phyloP scores from a whole-genome alignment of 1,140 invertebrate species.

The Bombyx mori region DNA sequence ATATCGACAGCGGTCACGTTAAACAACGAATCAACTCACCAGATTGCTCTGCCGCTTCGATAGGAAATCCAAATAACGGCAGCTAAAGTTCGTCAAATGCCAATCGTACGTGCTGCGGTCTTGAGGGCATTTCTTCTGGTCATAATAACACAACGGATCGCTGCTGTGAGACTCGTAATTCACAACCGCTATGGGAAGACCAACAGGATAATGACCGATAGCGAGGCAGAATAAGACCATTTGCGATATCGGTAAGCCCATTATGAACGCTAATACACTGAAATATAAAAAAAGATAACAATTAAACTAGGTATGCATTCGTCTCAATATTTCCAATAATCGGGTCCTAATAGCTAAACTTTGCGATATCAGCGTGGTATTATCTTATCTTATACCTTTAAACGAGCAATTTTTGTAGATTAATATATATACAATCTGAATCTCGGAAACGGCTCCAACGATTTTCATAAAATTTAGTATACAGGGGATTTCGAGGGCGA shows the following conservation, averaged over 20 bases:
- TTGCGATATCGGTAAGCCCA: conserved; percentile 92
- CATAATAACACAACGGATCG: conserved; percentile 61
- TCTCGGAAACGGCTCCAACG: too few relatives aligned
- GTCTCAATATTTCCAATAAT: too few relatives aligned
- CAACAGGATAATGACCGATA: conserved; percentile 91
- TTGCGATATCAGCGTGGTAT: too few relatives aligned
- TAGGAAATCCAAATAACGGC: conserved; percentile 81
- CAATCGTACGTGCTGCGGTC: conserved; percentile 50
- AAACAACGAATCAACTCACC: conserved; percentile 55
- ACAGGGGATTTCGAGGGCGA: too few relatives aligned
- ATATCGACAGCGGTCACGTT: too few relatives aligned
- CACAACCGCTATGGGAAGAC: conserved; percentile 87
- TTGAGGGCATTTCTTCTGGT: conserved; percentile 71
- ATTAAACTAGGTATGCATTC: too few relatives aligned
- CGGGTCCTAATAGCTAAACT: too few relatives aligned
- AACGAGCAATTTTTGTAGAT: too few relatives aligned
- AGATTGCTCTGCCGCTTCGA: conserved; percentile 74
- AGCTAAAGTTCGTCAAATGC: conserved; percentile 79
- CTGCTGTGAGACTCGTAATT: conserved; percentile 82
- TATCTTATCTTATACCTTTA: too few relatives aligned
- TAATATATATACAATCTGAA: too few relatives aligned
- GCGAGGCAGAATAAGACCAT: conserved; percentile 95
- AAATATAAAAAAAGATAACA: conserved; percentile 22
- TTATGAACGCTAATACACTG: conserved; percentile 91
- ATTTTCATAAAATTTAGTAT: too few relatives aligned